phyloP scores from a whole-genome alignment of 37 sponge, comb jelly and placozoan genomes.

The Halisarca cf. caerulea region DNA sequence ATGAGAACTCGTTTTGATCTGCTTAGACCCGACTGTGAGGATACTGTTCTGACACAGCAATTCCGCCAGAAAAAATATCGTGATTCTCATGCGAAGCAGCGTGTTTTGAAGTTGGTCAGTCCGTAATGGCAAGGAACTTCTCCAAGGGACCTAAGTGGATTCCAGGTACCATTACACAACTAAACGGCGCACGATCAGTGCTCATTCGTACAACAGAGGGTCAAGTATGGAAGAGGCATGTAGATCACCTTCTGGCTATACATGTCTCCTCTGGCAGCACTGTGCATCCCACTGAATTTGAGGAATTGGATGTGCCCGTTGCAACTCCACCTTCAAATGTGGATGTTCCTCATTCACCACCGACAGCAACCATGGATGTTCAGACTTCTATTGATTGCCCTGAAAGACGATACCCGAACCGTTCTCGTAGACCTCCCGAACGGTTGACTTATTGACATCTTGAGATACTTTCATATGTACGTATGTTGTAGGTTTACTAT shows the following conservation, averaged over 20 bases:
- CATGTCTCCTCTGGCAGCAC: too few species aligned
- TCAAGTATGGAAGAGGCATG: slow-evolving; percentile 31
- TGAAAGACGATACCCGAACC: too few species aligned
- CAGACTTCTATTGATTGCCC: too few species aligned
- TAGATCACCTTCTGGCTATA: slow-evolving; percentile 18
- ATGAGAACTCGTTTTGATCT: slow-evolving; percentile 26
- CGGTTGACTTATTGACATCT: too few species aligned
- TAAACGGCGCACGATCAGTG: background rate
- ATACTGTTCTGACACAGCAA: slow-evolving; percentile 2
- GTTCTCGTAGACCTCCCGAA: too few species aligned
- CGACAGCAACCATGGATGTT: too few species aligned
- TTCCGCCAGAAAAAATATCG: slow-evolving; percentile 18
- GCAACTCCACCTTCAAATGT: too few species aligned
- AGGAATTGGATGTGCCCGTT: too few species aligned
- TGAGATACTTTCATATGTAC: too few species aligned
- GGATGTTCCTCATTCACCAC: too few species aligned
- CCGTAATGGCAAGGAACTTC: slow-evolving; percentile 34
- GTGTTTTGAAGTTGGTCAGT: slow-evolving; percentile 25
- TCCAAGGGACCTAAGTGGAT: slow-evolving; percentile 33
- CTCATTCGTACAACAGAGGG: background rate
- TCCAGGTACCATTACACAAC: background rate
- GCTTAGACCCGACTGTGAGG: background rate
- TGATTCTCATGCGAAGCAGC: background rate
- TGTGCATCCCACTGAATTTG: too few species aligned
- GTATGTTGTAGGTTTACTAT: too few species aligned